Conservation (phyloP, 2,888 invertebrate species). For the Tubiluchus corallicola region DNA sequence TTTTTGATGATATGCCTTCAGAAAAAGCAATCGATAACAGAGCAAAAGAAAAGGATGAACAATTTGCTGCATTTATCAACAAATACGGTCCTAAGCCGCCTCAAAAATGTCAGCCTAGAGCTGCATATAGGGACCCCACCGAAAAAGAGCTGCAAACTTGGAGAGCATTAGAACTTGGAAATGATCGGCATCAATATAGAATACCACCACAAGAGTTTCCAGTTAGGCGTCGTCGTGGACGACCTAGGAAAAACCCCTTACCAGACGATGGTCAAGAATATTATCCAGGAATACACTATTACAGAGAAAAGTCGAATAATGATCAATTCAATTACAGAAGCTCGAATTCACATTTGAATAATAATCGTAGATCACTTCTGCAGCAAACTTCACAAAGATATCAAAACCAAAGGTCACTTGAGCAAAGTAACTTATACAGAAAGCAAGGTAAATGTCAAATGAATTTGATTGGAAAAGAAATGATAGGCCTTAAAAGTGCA, state of each 20-base stretch:
- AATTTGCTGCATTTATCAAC: neutral
- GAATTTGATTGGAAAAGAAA: no score
- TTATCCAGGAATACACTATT: neutral
- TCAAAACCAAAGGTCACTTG: neutral
- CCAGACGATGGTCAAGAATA: neutral
- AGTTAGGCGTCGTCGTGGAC: neutral
- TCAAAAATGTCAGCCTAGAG: neutral
- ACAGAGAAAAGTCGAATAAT: conserved; percentile 3
- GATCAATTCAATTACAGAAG: no score
- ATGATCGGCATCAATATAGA: no score
- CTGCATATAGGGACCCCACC: neutral
- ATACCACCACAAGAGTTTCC: neutral
- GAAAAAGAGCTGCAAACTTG: no score
- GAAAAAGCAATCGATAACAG: neutral
- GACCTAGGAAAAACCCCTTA: neutral
- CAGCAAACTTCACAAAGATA: no score
- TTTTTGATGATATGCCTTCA: neutral
- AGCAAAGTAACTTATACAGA: no score
- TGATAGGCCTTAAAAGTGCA: neutral
- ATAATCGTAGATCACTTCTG: no score
- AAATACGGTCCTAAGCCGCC: conserved; percentile 1
- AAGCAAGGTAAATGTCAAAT: no score
- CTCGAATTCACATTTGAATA: no score
- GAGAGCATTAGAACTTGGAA: no score
- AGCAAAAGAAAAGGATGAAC: neutral